Evolutionary conservation across 2,797 vertebrate species (phyloP).

Genomic region (Urosaurus nigricauda): DNA sequence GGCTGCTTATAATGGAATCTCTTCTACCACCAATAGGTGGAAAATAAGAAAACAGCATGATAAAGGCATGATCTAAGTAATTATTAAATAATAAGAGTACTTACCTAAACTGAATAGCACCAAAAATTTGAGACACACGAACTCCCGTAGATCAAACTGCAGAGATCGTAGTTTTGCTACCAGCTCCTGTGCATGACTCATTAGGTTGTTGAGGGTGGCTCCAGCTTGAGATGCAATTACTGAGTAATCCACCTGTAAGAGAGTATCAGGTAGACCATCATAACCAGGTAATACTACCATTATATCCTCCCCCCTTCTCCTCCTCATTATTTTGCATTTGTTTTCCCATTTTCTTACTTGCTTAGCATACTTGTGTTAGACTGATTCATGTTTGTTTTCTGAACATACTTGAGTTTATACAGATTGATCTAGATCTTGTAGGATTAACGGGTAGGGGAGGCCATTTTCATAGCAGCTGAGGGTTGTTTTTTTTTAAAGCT

Average conservation of each 20-base stretch:
- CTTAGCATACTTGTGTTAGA: background rate
- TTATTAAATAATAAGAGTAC: constrained; percentile 64
- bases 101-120: constrained; percentile 98
- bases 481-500: background rate
- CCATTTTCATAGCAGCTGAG: background rate
- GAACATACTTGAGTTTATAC: background rate
- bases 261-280: constrained; percentile 43
- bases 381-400: background rate
- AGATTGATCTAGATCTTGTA: background rate
- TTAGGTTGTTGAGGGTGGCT: constrained; percentile 93
- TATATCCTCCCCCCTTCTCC: too few relatives aligned
- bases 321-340: too few relatives aligned
- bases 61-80: background rate
- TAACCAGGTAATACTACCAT: background rate
- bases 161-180: constrained; percentile 93
- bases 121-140: constrained; percentile 98
- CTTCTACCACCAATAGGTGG: background rate
- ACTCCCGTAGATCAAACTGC: constrained; percentile 97
- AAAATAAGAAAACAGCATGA: background rate
- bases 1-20: rapidly evolving
- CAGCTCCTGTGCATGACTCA: constrained; percentile 95
- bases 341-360: background rate
- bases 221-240: constrained; percentile 94
- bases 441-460: background rate
- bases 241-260: constrained; percentile 93